Base-by-base conservation (phyloP, 1,140 invertebrate species). In the Pogonomyrmex californicus region DNA sequence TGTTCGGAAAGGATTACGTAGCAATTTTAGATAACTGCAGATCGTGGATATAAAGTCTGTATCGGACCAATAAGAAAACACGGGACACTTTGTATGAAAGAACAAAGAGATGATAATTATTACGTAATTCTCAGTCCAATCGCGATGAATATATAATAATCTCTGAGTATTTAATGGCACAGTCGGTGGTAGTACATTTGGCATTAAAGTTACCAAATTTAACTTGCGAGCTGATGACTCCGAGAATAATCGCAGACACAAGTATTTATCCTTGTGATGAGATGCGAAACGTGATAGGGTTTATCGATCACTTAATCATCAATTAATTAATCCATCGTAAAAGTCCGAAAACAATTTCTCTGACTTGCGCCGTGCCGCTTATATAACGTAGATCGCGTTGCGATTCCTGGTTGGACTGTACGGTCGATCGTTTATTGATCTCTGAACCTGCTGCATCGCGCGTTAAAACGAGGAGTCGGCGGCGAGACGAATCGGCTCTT, bases 291-390 rank as follows among this genome's bases (percentile, higher is more conserved):
- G 12, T 30, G 70, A 58, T 12, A 63, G 47, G 14, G 77, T 79
- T 86, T 49, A 79, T 71, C 63, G 58, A 49, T 60, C 47, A 30
- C 17, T 23, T 23, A 23, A 23, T 23, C 23, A 23, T 23, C 23
- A 23, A 23, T 23, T 62, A 81, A 86, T 81, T 77, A 88, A 88
- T 75, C 65, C 63, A 33, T 66, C 56, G 49, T 85, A 87, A 87
- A 70, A 62, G 44, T 68, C 30, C n/a, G 63, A 47, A 51, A 85
- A 66, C 33, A 63, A 82, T 85, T 85, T 47, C n/a, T n/a, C 12
- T 30, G 81, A 76, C 17, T 76, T 44, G 30, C n/a, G 33, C 41
- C 38, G 7, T 63, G 36, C 4, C 49, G 23, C 38, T 75, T 23
- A 12, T 41, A 4, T 5, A 66, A 23, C 36, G 6, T 30, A 1